Base-by-base conservation (phyloP, 2,888 invertebrate species). In the Sicus ferrugineus region DNA sequence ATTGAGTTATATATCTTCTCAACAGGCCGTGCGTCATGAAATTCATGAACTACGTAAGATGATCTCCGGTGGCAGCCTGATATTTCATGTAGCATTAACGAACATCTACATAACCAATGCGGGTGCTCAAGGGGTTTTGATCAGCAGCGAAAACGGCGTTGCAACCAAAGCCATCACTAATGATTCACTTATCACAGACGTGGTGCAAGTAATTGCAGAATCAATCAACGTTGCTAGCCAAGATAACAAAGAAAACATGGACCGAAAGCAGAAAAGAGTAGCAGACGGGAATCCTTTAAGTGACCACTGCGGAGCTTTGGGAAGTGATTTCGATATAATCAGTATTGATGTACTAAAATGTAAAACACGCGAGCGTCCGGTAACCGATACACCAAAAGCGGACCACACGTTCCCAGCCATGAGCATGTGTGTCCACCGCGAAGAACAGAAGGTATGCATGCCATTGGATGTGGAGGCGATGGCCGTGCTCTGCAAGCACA, bases 1-100 rank as follows among this genome's bases (percentile, higher is more conserved):
- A n/a, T 54, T 21, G 11, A 46, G n/a, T n/a, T 26, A 42, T 9
- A 14, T 11, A 3, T 61, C 14, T 50, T 26, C 14, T 52, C 19
- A 38, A 6, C 28, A 86, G 63, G 79, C 85, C 7, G 88, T 93
- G 30, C 89, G 89, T 74, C 89, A 90, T 75, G 88, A 89, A 67
- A 88, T 92, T 80, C 88, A 89, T 77, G 84, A 83, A 66, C 87
- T 91, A 75, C 87, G 91, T 65, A 92, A 92, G 86, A 89, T 90
- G 86, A 88, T 93, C 76, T 90, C 92, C 34, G 90, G 91, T 69
- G 93, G 93, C 1, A 90, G 90, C 81, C 89, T 91, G 38, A 91
- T 91, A 67, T 93, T 93, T 80, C 89, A 89, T 77, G 88, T 93
- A 75, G 86, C 89, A 74, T 88, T 89, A 28, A 89, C 89, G 48